phyloP scores from a whole-genome alignment of 2,797 vertebrate species.

The Crenuchus spilurus region DNA sequence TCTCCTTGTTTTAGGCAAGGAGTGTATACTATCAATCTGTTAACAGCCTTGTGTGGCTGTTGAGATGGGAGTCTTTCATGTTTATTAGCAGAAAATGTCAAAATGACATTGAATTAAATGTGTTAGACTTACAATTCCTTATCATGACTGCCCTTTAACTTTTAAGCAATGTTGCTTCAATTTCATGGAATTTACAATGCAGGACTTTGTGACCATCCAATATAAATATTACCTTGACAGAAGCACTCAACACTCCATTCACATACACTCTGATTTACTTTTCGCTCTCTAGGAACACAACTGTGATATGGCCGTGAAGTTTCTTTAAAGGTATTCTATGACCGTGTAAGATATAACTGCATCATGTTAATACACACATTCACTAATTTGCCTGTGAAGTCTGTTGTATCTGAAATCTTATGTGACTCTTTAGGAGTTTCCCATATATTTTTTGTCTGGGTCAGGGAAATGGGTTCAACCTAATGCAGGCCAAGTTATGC shows the following conservation, averaged over 20 bases:
- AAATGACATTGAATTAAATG: background rate
- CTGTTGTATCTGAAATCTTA: background rate
- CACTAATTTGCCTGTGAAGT: background rate
- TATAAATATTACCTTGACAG: too few relatives aligned
- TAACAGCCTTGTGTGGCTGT: conserved; percentile 6
- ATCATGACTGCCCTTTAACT: background rate
- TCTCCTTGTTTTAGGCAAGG: background rate
- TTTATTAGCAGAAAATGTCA: background rate
- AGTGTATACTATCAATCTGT: conserved; percentile 8
- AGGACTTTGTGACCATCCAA: too few relatives aligned
- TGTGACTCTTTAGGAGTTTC: background rate
- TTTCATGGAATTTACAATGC: too few relatives aligned
- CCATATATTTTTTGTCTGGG: conserved; percentile 9
- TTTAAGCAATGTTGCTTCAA: too few relatives aligned
- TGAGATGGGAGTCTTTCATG: background rate
- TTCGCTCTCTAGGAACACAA: conserved; percentile 48
- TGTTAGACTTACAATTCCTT: background rate
- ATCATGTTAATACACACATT: background rate
- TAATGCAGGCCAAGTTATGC: background rate
- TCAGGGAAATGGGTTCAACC: background rate
- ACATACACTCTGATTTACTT: conserved; percentile 29
- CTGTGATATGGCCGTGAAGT: conserved; percentile 21
- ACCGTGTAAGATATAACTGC: conserved; percentile 21
- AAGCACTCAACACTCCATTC: conserved; percentile 16
- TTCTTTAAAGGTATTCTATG: conserved; percentile 28